Percentiles rank a stretch among this genome's conserved stretches.
These are phyloP conservation scores for pig (Sus scrofa) DNA, from an alignment of 2,113 vertebrate genomes.

Conservation along the genomic window DNA sequence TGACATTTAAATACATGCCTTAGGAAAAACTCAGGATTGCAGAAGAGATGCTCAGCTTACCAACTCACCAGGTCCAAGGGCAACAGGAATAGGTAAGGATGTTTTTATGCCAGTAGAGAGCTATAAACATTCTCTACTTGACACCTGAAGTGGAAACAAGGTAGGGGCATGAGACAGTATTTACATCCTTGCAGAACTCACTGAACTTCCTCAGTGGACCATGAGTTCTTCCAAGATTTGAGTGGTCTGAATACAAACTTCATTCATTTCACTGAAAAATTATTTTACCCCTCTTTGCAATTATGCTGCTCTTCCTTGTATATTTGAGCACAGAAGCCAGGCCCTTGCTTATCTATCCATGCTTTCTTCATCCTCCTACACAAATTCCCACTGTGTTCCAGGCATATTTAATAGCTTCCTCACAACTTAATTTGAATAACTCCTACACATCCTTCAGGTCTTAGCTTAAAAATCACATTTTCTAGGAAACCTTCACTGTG, in stretches of 20 bases:
- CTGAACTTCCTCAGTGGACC: not conserved
- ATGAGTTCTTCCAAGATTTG: not conserved
- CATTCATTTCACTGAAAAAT: not conserved
- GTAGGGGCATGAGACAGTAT: not conserved
- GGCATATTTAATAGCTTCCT: not conserved
- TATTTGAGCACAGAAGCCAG: not conserved
- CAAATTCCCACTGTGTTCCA: not conserved
- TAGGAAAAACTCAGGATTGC: not conserved
- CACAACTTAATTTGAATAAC: not conserved
- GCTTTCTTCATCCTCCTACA: not conserved
- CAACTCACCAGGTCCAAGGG: not conserved
- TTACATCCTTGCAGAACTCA: not conserved
- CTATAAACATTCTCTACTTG: not conserved
- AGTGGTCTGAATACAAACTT: not conserved
- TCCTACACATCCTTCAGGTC: not conserved
- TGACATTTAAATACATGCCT: not conserved
- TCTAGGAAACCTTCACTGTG: not conserved
- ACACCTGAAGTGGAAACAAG: not conserved
- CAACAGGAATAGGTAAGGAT: not conserved
- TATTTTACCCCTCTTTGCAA: not conserved
- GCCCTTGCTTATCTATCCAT: not conserved
- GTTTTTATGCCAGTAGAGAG: not conserved
- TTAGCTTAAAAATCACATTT: not conserved
- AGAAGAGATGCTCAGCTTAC: not conserved
- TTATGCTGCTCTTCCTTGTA: not conserved